Conservation (phyloP, 2,888 invertebrate genomes). For the Suillia variegata region DNA sequence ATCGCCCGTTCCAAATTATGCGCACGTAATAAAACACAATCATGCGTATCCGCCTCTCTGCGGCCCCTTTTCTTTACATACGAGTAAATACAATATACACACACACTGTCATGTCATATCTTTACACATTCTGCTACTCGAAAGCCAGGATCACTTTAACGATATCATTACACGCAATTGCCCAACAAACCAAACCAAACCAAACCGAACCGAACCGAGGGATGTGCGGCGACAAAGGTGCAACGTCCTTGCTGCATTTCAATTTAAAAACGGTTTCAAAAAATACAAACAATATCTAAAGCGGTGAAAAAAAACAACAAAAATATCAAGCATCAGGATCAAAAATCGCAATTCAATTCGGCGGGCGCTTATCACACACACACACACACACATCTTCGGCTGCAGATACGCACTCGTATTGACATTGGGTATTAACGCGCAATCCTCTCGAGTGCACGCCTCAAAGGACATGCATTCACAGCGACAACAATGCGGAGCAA, state of each 20-base stretch:
- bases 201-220: neutral
- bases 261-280: neutral
- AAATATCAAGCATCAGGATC: too few species aligned
- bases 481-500: neutral
- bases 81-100: too few species aligned
- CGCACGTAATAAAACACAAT: constrained; percentile 49
- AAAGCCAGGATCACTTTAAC: constrained; percentile 1
- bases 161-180: constrained; percentile 4
- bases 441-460: constrained; percentile 51
- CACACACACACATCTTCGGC: constrained; percentile 12
- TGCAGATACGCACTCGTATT: constrained; percentile 41
- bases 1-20: too few species aligned
- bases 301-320: neutral
- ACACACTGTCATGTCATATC: too few species aligned
- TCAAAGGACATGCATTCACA: constrained; percentile 26
- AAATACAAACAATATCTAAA: neutral
- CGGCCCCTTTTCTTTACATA: neutral
- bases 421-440: constrained; percentile 48
- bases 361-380: neutral
- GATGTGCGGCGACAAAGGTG: neutral
- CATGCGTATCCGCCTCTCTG: constrained; percentile 46
- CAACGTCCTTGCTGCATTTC: neutral
- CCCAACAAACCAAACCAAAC: neutral
- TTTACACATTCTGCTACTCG: too few species aligned
- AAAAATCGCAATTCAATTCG: neutral